phyloP scores from a whole-genome alignment of 2,113 vertebrate genomes.

The Petaurus breviceps region DNA sequence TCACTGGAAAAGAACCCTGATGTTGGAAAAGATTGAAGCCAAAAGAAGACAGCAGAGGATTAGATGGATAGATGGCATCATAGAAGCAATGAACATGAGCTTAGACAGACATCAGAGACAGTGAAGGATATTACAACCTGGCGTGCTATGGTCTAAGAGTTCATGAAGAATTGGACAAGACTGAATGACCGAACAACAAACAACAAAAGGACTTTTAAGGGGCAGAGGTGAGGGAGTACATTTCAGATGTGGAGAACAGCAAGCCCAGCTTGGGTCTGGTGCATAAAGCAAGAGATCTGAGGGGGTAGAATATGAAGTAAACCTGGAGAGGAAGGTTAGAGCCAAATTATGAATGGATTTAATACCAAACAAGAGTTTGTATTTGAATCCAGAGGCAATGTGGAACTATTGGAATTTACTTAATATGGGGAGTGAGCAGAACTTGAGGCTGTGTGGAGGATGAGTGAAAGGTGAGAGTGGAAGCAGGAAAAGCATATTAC shows the following conservation, averaged over 20 bases:
- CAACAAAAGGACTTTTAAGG: background rate
- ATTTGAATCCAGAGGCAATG: background rate
- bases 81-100: background rate
- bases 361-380: background rate
- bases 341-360: background rate
- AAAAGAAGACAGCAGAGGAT: background rate
- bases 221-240: background rate
- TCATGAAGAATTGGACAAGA: background rate
- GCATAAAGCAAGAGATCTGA: too few species aligned
- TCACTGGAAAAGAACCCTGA: background rate
- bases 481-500: background rate
- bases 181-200: background rate
- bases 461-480: background rate
- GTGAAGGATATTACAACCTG: background rate
- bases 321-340: background rate
- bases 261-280: background rate
- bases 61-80: background rate
- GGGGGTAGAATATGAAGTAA: background rate
- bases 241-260: background rate
- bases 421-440: background rate
- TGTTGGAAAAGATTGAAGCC: background rate
- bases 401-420: background rate
- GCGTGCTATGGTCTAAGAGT: background rate
- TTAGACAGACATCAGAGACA: background rate
- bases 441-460: background rate